Evolutionary conservation across 2,888 invertebrate genomes (phyloP).

Genomic region (Drosophila setosimentum): DNA sequence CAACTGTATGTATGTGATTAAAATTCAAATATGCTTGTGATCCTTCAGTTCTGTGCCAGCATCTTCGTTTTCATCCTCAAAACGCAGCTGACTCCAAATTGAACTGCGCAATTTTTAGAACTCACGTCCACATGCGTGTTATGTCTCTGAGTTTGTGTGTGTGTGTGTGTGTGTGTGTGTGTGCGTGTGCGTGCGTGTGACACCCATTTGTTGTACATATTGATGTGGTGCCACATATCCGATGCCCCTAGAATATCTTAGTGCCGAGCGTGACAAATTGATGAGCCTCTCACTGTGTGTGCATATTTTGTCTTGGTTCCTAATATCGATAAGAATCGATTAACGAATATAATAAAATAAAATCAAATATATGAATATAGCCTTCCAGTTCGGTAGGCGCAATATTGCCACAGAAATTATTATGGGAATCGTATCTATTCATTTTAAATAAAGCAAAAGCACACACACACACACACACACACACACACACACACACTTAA

Average conservation of each 20-base stretch:
- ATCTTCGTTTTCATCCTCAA: neutral
- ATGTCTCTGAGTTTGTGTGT: neutral
- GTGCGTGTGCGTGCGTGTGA: neutral
- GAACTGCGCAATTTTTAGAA: conserved; percentile 46
- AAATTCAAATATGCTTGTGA: neutral
- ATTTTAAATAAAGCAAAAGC: neutral
- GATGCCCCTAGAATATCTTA: neutral
- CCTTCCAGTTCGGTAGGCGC: neutral
- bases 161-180: neutral
- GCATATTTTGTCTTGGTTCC: neutral
- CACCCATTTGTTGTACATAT: neutral
- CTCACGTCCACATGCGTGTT: conserved; percentile 47
- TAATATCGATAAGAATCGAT: conserved; percentile 1
- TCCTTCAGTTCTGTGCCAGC: neutral
- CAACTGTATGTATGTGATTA: neutral
- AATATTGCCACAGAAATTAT: neutral
- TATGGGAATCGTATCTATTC: neutral
- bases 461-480: neutral
- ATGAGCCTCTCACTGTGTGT: neutral
- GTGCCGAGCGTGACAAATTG: neutral
- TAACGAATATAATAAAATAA: neutral
- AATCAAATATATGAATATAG: neutral
- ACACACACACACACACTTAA: neutral
- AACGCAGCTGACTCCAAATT: conserved; percentile 22
- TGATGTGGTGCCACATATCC: neutral